Evolutionary conservation across 2,113 vertebrate species (phyloP).

Genomic region (Misgurnus anguillicaudatus): DNA sequence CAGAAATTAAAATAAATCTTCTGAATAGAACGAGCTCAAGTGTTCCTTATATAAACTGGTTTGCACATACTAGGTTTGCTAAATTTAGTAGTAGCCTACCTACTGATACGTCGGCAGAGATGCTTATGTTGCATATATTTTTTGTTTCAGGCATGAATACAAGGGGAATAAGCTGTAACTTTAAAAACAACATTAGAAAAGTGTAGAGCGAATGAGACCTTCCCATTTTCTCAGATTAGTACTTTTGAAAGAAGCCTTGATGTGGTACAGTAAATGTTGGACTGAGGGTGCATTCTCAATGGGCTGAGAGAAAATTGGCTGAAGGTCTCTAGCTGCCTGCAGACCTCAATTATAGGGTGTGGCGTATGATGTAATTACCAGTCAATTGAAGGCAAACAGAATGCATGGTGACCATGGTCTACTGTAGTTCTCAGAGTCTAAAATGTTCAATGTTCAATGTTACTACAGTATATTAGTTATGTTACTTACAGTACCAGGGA

Average conservation of each 20-base stretch:
- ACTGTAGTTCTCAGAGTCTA: slow-evolving; percentile 2
- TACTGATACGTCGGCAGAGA: too few relatives aligned
- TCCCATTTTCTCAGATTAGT: too few relatives aligned
- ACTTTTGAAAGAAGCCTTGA: not conserved
- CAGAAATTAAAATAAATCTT: too few relatives aligned
- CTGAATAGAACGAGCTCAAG: too few relatives aligned
- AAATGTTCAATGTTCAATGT: not conserved
- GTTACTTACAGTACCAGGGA: not conserved
- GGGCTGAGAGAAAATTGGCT: slow-evolving; percentile 1
- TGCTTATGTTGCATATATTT: too few relatives aligned
- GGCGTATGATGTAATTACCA: slow-evolving; percentile 17
- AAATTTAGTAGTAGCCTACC: too few relatives aligned
- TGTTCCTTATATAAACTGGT: too few relatives aligned
- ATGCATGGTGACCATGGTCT: not conserved
- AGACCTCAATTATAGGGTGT: slow-evolving; percentile 51
- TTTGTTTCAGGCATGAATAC: too few relatives aligned
- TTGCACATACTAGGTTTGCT: too few relatives aligned
- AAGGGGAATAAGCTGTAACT: too few relatives aligned
- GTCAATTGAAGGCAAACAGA: slow-evolving; percentile 1
- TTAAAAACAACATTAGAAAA: too few relatives aligned
- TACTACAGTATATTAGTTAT: not conserved
- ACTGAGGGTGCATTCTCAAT: not conserved
- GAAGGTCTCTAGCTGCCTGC: slow-evolving; percentile 38
- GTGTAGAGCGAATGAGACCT: too few relatives aligned
- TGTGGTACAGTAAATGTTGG: slow-evolving; percentile 28